phyloP scores from a whole-genome alignment of 2,888 invertebrate species.

The Nemoura dubitans region DNA sequence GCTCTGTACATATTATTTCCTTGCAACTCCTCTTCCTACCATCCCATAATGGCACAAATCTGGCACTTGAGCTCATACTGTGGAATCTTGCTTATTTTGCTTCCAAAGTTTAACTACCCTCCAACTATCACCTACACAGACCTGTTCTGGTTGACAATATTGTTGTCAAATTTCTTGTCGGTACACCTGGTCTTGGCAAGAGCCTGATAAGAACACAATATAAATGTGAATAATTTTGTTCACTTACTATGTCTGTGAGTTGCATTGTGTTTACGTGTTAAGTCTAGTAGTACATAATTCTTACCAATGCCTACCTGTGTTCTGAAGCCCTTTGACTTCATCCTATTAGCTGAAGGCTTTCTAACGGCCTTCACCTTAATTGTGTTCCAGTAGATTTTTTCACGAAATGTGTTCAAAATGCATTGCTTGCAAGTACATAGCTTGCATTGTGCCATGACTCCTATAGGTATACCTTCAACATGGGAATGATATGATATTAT shows the following conservation, averaged over 20 bases:
- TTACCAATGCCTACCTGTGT: background rate
- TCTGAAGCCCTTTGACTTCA: constrained; percentile 7
- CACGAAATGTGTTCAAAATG: background rate
- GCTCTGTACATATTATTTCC: background rate
- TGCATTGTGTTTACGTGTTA: background rate
- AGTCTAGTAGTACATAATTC: background rate
- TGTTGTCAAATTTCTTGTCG: too few species aligned
- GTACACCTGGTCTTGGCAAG: too few species aligned
- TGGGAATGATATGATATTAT: too few species aligned
- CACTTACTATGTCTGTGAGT: background rate
- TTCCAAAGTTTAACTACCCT: too few species aligned
- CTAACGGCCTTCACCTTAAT: background rate
- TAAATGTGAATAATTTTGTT: background rate
- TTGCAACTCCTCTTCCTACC: background rate
- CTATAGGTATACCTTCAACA: too few species aligned
- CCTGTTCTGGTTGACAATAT: too few species aligned
- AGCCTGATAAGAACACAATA: too few species aligned
- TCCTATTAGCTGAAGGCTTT: constrained; percentile 7
- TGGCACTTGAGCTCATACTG: too few species aligned
- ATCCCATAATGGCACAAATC: too few species aligned
- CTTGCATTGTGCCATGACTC: too few species aligned
- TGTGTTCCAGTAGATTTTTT: background rate
- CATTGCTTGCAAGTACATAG: background rate
- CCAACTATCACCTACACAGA: too few species aligned
- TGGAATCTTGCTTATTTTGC: too few species aligned